phyloP scores from a whole-genome alignment of 2,888 invertebrate genomes.

The Chromoteleia sp. region DNA sequence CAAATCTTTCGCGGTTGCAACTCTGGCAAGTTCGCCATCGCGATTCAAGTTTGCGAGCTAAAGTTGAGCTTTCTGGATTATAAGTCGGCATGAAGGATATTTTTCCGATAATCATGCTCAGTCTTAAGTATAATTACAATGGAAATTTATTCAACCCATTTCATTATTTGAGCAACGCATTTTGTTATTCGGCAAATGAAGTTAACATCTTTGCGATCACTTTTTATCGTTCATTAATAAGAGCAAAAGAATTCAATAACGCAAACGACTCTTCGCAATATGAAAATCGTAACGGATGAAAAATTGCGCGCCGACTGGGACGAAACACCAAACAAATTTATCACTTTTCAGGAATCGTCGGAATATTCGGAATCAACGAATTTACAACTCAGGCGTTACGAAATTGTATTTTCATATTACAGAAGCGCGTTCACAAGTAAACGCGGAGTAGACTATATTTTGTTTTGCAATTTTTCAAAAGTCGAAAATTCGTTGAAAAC shows the following conservation, averaged over 20 bases:
- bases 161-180: slow-evolving; percentile 12
- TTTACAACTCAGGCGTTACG: background rate
- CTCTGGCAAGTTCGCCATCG: slow-evolving; percentile 31
- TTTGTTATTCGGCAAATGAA: slow-evolving; percentile 9
- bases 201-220: background rate
- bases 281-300: too few species aligned
- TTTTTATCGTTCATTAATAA: background rate
- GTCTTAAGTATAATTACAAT: slow-evolving; percentile 42
- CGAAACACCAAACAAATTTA: slow-evolving; percentile 10
- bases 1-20: slow-evolving; percentile 54
- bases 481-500: slow-evolving; percentile 15
- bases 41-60: slow-evolving; percentile 53
- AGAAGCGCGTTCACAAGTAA: background rate
- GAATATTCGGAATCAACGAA: slow-evolving; percentile 6
- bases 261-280: slow-evolving; percentile 6
- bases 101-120: slow-evolving; percentile 58
- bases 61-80: slow-evolving; percentile 49
- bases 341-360: background rate
- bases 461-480: slow-evolving; percentile 21
- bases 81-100: slow-evolving; percentile 41
- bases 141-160: slow-evolving; percentile 14
- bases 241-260: background rate
- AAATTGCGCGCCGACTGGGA: background rate
- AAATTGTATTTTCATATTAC: slow-evolving; percentile 16
- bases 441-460: background rate